A percentile compares a stretch with the other conserved stretches of the same genome.
Evolutionary conservation across 35 echinoderm and acorn worm genomes (phyloP).

Genomic region (Holothuria glaberrima): DNA sequence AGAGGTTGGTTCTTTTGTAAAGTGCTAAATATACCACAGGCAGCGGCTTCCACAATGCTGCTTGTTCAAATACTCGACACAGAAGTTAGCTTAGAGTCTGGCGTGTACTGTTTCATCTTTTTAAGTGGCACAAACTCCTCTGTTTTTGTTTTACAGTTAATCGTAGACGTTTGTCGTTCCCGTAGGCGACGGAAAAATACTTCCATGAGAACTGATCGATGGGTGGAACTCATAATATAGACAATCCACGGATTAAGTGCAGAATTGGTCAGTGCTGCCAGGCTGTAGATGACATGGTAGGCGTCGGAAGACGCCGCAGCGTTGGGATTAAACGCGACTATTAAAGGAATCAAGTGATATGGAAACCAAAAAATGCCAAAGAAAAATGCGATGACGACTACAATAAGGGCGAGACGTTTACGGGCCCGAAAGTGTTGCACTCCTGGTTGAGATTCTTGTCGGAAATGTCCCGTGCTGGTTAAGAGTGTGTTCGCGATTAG

Average conservation of each 20-base stretch:
- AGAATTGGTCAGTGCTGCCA: constrained; percentile 72
- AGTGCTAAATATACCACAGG: no score
- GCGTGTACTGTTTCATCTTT: constrained; percentile 26
- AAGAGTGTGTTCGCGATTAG: constrained; percentile 76
- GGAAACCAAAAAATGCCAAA: constrained; percentile 85
- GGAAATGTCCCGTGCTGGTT: constrained; percentile 70
- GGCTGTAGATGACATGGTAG: constrained; percentile 52
- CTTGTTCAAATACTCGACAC: constrained; percentile 29
- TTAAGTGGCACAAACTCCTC: constrained; percentile 26
- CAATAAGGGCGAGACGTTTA: constrained; percentile 81
- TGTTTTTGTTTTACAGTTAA: constrained; percentile 48
- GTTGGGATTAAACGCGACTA: constrained; percentile 22
- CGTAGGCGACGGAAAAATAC: constrained; percentile 24
- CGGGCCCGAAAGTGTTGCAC: constrained; percentile 79
- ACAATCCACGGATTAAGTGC: constrained; percentile 87
- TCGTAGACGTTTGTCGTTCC: not conserved
- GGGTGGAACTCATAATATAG: constrained; percentile 86
- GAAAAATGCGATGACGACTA: constrained; percentile 76
- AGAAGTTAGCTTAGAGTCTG: constrained; percentile 45
- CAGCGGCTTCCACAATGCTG: no score
- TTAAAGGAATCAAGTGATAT: constrained; percentile 14
- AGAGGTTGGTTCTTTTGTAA: no score
- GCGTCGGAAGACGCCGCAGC: not conserved
- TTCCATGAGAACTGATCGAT: constrained; percentile 58
- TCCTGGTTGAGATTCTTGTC: constrained; percentile 82